These are phyloP conservation scores for Pelochelys cantorii DNA, from an alignment of 2,797 vertebrate genomes.

Conservation along the genomic window DNA sequence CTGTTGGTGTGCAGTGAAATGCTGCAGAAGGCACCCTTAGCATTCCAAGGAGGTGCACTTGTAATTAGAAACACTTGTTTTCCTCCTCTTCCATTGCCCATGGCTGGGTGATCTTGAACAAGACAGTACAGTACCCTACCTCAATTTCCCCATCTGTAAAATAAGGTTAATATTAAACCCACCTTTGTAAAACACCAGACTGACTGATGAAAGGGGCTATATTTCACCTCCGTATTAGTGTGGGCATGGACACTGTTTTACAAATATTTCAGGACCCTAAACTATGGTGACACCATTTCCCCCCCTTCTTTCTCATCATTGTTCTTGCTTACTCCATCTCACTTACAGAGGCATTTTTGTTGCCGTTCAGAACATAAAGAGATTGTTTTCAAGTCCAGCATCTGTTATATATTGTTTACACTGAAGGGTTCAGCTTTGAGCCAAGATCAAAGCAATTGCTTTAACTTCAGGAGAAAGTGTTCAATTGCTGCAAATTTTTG, in stretches of 20 bases:
- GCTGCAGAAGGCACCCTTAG: not conserved
- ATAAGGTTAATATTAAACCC: not conserved
- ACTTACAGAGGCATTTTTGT: not conserved
- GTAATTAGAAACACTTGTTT: not conserved
- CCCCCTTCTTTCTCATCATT: not conserved
- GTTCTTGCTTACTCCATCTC: not conserved
- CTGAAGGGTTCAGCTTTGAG: slow-evolving; percentile 25
- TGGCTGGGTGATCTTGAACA: not conserved
- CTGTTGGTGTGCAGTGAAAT: not conserved
- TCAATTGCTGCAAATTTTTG: not conserved
- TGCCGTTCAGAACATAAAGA: not conserved
- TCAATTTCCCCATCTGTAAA: not conserved
- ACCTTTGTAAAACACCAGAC: not conserved
- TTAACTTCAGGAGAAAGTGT: not conserved
- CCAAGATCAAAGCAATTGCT: slow-evolving; percentile 13
- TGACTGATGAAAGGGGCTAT: not conserved
- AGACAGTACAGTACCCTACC: not conserved
- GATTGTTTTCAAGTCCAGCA: not conserved
- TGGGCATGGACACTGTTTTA: not conserved
- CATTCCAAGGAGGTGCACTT: not conserved
- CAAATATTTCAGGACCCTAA: not conserved
- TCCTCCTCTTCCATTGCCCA: not conserved
- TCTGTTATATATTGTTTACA: not conserved
- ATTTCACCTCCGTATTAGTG: not conserved
- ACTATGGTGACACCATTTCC: not conserved